A percentile compares a stretch with the other conserved stretches of the same genome.
These are phyloP conservation scores for Ianthella basta DNA, from an alignment of 37 sponge, comb jelly and placozoan species.

Conservation along the genomic window DNA sequence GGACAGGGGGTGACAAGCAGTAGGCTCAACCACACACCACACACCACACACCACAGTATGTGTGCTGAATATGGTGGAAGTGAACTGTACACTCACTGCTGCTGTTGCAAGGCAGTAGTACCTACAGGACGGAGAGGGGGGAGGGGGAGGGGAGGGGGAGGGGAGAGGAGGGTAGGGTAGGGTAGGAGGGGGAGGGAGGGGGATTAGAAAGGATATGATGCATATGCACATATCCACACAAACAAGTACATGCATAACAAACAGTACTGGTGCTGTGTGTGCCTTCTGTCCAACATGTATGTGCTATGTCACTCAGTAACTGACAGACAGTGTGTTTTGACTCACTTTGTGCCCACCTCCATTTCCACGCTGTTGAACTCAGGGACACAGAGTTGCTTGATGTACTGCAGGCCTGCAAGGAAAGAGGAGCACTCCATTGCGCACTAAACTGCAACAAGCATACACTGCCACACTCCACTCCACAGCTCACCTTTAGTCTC, in stretches of 20 bases:
- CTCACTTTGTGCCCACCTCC: slow-evolving; percentile 79
- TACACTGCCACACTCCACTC: too few relatives aligned
- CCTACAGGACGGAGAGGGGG: slow-evolving; percentile 41
- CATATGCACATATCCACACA: too few relatives aligned
- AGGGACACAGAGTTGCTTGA: slow-evolving; percentile 86
- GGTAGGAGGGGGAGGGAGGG: too few relatives aligned
- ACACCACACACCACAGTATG: background rate
- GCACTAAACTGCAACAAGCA: background rate
- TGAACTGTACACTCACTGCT: slow-evolving; percentile 64
- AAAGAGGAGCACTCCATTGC: background rate
- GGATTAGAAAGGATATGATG: too few relatives aligned
- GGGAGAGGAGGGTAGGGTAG: background rate
- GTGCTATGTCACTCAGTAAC: too few relatives aligned
- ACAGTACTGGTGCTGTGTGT: too few relatives aligned
- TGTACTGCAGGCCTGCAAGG: slow-evolving; percentile 81
- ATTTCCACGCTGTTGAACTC: slow-evolving; percentile 85
- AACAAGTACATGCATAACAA: too few relatives aligned
- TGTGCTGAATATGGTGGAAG: background rate
- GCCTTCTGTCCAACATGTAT: too few relatives aligned
- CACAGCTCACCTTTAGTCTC: slow-evolving; percentile 72
- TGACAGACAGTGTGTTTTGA: background rate
- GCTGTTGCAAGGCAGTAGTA: slow-evolving; percentile 95
- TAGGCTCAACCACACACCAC: background rate
- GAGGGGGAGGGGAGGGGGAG: background rate
- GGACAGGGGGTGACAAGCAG: too few relatives aligned